A percentile compares a stretch with the other conserved stretches of the same genome.
Conservation (phyloP, 2,113 vertebrate genomes). For the Heteronetta atricapilla region DNA sequence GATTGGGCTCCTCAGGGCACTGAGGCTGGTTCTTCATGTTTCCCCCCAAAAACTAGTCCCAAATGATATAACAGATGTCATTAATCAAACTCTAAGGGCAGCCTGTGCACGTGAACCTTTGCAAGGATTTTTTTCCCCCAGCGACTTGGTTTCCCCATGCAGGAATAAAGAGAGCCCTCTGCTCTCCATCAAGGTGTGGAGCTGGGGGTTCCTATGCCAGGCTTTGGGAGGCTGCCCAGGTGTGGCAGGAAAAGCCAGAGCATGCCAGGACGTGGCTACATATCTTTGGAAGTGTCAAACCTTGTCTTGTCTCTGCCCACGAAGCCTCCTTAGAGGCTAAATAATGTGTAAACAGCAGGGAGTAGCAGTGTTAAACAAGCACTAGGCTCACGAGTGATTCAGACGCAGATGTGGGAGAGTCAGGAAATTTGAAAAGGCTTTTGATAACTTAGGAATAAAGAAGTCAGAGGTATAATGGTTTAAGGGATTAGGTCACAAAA, state of each 20-base stretch:
- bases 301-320: neutral
- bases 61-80: neutral
- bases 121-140: neutral
- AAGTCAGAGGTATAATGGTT: conserved; percentile 16
- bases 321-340: neutral
- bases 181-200: neutral
- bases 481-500: conserved; percentile 34
- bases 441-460: neutral
- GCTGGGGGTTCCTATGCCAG: neutral
- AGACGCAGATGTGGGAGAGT: conserved; percentile 19
- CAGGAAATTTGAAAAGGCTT: neutral
- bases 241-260: neutral
- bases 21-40: neutral
- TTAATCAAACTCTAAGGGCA: neutral
- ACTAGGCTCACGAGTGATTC: conserved; percentile 34
- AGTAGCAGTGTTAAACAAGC: conserved; percentile 32
- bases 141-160: neutral
- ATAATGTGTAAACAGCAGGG: neutral
- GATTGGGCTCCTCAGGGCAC: neutral
- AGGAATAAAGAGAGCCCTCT: neutral
- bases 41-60: neutral
- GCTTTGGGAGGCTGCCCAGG: neutral
- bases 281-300: neutral
- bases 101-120: neutral
- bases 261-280: neutral